Conservation (phyloP, 2,797 vertebrate genomes). For the Sebastes taczanowskii region DNA sequence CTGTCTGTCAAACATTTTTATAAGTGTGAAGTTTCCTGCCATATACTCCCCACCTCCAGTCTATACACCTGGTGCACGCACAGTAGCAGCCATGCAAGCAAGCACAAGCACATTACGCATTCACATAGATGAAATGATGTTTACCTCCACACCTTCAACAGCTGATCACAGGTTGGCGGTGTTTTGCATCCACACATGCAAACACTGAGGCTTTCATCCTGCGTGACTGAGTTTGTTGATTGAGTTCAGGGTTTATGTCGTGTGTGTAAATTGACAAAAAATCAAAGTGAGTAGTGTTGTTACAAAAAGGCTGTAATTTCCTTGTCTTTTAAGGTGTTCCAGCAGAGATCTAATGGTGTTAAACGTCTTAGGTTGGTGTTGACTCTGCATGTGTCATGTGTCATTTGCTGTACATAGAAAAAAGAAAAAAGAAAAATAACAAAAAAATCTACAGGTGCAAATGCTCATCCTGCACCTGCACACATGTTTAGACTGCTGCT, state of each 20-base stretch:
- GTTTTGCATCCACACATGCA: neutral
- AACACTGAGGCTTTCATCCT: neutral
- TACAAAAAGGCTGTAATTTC: neutral
- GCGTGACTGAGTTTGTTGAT: neutral
- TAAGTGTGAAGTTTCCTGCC: constrained; percentile 15
- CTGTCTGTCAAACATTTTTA: constrained; percentile 49
- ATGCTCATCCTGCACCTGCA: neutral
- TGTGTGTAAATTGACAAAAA: neutral
- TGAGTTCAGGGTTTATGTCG: neutral
- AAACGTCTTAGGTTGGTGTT: neutral
- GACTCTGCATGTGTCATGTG: neutral
- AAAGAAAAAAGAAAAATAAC: neutral
- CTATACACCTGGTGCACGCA: constrained; percentile 15
- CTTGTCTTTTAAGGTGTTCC: neutral
- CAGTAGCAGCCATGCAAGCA: constrained; percentile 11
- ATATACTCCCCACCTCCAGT: constrained; percentile 14
- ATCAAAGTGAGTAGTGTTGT: neutral
- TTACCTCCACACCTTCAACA: neutral
- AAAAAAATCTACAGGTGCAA: neutral
- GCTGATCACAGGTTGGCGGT: neutral
- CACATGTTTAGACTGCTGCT: constrained; percentile 21
- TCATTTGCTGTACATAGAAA: neutral
- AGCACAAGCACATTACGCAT: neutral
- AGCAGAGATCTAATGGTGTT: neutral
- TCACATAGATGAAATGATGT: neutral